A percentile compares a stretch with the other conserved stretches of the same genome.
phyloP scores from a whole-genome alignment of 2,113 vertebrate species.

The Ictidomys tridecemlineatus region DNA sequence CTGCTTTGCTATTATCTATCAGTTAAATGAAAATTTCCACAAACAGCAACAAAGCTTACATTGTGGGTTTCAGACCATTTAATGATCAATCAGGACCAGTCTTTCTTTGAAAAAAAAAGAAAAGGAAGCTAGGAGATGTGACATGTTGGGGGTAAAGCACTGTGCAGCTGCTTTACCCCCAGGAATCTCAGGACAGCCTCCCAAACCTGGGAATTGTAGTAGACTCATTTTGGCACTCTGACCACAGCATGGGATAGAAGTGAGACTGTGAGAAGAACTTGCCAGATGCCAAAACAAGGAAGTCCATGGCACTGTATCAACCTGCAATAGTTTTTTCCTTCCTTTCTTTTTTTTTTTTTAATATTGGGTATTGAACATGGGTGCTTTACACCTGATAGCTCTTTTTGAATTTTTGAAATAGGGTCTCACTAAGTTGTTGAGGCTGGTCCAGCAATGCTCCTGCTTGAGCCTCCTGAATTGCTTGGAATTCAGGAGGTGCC shows the following conservation, averaged over 20 bases:
- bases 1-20: neutral
- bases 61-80: neutral
- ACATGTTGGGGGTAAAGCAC: accelerated
- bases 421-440: too few relatives aligned
- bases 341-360: too few relatives aligned
- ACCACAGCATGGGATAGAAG: neutral
- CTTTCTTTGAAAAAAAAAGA: neutral
- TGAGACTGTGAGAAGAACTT: neutral
- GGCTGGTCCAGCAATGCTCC: too few relatives aligned
- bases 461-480: too few relatives aligned
- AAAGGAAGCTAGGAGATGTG: accelerated
- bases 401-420: too few relatives aligned
- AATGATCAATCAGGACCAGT: neutral
- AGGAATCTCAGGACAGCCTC: neutral
- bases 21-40: too few relatives aligned
- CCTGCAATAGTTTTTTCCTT: too few relatives aligned
- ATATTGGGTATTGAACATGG: neutral
- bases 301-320: accelerated
- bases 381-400: neutral
- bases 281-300: neutral
- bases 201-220: too few relatives aligned
- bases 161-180: too few relatives aligned
- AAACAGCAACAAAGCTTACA: neutral
- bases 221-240: too few relatives aligned
- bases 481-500: too few relatives aligned